Base-by-base conservation (phyloP, 2,797 vertebrate genomes). In the Leptoclinus maculatus region DNA sequence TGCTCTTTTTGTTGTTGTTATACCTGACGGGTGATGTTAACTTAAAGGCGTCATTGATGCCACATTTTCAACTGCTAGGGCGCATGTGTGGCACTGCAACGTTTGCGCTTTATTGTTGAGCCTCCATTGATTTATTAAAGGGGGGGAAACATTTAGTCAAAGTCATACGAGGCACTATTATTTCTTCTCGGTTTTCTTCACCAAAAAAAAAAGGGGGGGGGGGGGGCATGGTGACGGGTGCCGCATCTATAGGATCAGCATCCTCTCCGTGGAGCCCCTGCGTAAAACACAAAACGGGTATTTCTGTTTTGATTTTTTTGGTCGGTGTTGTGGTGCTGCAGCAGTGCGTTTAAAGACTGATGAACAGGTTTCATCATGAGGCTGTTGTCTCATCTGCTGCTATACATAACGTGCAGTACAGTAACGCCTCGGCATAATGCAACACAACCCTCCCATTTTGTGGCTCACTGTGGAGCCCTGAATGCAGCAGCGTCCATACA, bases 401-500 rank as follows among this genome's bases (percentile, higher is more conserved):
- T 72, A 19, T 65, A 13, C 66, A 67, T 53, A 60, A 38, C 56
- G 66, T 38, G 79, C 71, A 88, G 74, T 58, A 75, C 83, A 80
- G 71, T 39, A 63, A 72, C 78, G 82, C 83, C 84, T 89, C 75
- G 65, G 66, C 83, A 77, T 45, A 87, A 87, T 81, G 85, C 87
- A 89, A 86, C 87, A 74, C 60, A 85, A 86, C 82, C 84, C 88
- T 88, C 91, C 91, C 91, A 87, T 88, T 84, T 72, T 82, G 69
- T 81, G 67, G 64, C 66, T 84, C 57, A 58, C 62, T 79, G 66
- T 75, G 83, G 59, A 53, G 74, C 80, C 66, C 63, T 79, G 81
- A 83, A 90, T 83, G 88, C 90, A 85, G 82, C 79, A 23, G 5
- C 74, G 45, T 9, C 66, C 74, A 76, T 56, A 78, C 78, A 58